phyloP scores from a whole-genome alignment of 1,140 invertebrate species.

The Leptopilina clavipes region DNA sequence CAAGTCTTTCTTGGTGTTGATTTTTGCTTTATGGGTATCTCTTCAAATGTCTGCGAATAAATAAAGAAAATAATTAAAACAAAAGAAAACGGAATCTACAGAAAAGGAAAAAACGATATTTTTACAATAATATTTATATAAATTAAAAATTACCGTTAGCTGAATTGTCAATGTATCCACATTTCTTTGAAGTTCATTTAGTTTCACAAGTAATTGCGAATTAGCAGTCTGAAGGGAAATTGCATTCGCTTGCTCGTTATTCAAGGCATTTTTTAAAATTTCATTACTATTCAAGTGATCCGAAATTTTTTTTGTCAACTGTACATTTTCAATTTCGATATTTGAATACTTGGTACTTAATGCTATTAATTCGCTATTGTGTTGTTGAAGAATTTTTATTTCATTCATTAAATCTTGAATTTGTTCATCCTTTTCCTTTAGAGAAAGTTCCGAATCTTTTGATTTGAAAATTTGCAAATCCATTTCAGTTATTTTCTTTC shows the following conservation, averaged over 20 bases:
- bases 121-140: too few relatives aligned
- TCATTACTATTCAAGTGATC: conserved; percentile 61
- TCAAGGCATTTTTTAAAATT: conserved; percentile 58
- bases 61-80: neutral
- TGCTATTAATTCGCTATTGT: conserved; percentile 65
- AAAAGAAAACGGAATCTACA: neutral
- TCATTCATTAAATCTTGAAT: conserved; percentile 65
- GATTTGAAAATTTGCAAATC: conserved; percentile 58
- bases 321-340: conserved; percentile 65
- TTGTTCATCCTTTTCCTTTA: conserved; percentile 65
- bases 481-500: conserved; percentile 57
- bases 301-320: conserved; percentile 63
- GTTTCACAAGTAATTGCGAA: conserved; percentile 63
- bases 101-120: too few relatives aligned
- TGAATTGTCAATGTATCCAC: conserved; percentile 67
- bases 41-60: conserved; percentile 55
- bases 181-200: conserved; percentile 67
- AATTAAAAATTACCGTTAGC: conserved; percentile 67
- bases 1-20: neutral
- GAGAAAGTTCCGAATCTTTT: conserved; percentile 54
- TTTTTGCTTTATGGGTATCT: neutral
- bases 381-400: conserved; percentile 67
- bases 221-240: conserved; percentile 62
- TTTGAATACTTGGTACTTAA: conserved; percentile 62
- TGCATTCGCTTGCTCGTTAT: conserved; percentile 62